These are phyloP conservation scores for Megamerina dolium DNA, from an alignment of 2,888 invertebrate genomes.

Conservation along the genomic window DNA sequence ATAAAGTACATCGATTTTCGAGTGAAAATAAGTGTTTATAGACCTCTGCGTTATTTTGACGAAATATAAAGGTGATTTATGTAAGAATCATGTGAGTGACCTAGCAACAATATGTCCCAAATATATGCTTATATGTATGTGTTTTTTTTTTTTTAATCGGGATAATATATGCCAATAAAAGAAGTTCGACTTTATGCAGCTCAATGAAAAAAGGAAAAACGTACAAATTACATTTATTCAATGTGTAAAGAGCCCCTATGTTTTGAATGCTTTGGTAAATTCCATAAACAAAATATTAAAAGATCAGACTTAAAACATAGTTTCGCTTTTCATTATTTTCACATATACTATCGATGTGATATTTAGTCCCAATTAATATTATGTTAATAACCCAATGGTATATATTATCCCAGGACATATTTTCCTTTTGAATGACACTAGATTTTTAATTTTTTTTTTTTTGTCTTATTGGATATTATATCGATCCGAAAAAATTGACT, in stretches of 20 bases:
- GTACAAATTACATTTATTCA: conserved; percentile 9
- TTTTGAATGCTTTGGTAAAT: conserved; percentile 9
- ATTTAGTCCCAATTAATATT: conserved; percentile 3
- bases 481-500: conserved; percentile 1
- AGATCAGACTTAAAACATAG: not conserved
- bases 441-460: conserved; percentile 1
- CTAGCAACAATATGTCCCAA: too few relatives aligned
- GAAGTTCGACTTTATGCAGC: conserved; percentile 6
- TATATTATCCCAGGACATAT: too few relatives aligned
- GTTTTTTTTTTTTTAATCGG: too few relatives aligned
- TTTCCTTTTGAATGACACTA: too few relatives aligned
- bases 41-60: too few relatives aligned
- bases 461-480: not conserved
- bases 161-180: conserved; percentile 9
- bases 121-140: too few relatives aligned
- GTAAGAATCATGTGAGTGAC: too few relatives aligned
- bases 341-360: conserved; percentile 1
- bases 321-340: not conserved
- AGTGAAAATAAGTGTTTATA: too few relatives aligned
- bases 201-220: conserved; percentile 8
- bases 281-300: conserved; percentile 6
- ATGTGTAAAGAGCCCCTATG: conserved; percentile 10
- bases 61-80: too few relatives aligned
- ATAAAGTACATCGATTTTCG: too few relatives aligned
- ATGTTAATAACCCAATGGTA: not conserved